Percentiles rank a stretch among this genome's conserved stretches.
These are phyloP conservation scores for Scytalopus superciliaris DNA, from an alignment of 2,113 vertebrate genomes.

Conservation along the genomic window DNA sequence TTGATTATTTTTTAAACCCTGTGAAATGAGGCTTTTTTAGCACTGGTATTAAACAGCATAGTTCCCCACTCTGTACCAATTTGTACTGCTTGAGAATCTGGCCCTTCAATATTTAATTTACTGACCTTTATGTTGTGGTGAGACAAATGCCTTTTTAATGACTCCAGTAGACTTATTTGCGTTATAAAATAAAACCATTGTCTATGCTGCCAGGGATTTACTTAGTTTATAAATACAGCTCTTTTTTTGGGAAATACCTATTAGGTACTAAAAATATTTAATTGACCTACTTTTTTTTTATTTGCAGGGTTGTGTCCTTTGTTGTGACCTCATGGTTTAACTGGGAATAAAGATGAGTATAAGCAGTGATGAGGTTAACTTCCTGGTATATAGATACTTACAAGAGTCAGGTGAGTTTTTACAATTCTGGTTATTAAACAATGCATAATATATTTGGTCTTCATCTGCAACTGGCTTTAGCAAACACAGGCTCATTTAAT, in stretches of 20 bases:
- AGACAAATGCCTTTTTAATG: conserved; percentile 47
- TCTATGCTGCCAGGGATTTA: not conserved
- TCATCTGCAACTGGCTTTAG: conserved; percentile 58
- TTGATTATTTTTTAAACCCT: not conserved
- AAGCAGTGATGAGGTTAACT: conserved; percentile 99
- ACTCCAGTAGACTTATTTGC: not conserved
- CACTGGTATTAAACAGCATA: not conserved
- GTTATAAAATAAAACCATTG: conserved; percentile 24
- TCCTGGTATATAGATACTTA: conserved; percentile 99
- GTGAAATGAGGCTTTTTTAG: not conserved
- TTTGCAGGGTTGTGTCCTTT: conserved; percentile 88
- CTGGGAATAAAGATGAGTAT: conserved; percentile 99
- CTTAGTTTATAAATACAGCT: not conserved
- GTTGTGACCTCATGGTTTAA: conserved; percentile 99
- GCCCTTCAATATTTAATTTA: conserved; percentile 33
- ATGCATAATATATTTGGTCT: conserved; percentile 30
- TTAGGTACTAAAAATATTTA: not conserved
- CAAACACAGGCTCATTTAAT: conserved; percentile 60
- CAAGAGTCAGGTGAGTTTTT: conserved; percentile 96
- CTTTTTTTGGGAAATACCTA: not conserved
- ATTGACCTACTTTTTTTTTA: conserved; percentile 55
- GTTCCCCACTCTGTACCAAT: not conserved
- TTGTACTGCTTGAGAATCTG: not conserved
- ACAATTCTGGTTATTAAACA: conserved; percentile 58
- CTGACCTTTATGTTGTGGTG: conserved; percentile 37